These are phyloP conservation scores for Masticophis lateralis DNA, from an alignment of 2,797 vertebrate species.

Conservation along the genomic window DNA sequence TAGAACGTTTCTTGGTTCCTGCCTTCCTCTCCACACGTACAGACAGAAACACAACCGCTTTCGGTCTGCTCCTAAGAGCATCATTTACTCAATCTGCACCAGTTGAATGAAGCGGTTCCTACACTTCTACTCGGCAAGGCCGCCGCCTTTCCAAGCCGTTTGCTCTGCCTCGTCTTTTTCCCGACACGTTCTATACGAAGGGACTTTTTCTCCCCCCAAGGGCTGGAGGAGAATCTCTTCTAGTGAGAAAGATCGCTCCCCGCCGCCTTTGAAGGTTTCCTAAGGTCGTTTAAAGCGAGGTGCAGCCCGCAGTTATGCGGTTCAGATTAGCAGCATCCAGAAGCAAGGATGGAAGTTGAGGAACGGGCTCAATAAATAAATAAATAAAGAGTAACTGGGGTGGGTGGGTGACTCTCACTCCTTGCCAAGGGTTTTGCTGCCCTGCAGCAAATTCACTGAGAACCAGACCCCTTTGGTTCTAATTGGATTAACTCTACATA, in stretches of 20 bases:
- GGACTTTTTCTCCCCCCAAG: not conserved
- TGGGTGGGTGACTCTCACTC: not conserved
- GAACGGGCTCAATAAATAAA: too few relatives aligned
- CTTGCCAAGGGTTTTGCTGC: not conserved
- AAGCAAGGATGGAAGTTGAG: not conserved
- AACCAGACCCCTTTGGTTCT: not conserved
- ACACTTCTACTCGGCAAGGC: not conserved
- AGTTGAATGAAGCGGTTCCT: not conserved
- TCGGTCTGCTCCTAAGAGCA: not conserved
- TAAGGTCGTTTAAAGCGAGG: not conserved
- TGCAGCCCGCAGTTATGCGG: not conserved
- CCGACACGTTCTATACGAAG: not conserved
- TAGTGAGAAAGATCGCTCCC: not conserved
- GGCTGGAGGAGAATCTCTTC: not conserved
- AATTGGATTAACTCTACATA: not conserved
- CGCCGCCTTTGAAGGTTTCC: not conserved
- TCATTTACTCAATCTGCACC: conserved; percentile 23
- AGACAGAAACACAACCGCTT: not conserved
- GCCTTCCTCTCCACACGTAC: not conserved
- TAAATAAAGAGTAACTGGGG: not conserved
- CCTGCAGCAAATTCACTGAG: not conserved
- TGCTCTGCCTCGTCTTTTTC: not conserved
- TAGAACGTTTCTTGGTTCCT: not conserved
- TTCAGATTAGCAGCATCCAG: not conserved
- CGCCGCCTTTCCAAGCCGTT: not conserved